These are phyloP conservation scores for Mercenaria mercenaria DNA, from an alignment of 1,140 invertebrate species.

Conservation along the genomic window DNA sequence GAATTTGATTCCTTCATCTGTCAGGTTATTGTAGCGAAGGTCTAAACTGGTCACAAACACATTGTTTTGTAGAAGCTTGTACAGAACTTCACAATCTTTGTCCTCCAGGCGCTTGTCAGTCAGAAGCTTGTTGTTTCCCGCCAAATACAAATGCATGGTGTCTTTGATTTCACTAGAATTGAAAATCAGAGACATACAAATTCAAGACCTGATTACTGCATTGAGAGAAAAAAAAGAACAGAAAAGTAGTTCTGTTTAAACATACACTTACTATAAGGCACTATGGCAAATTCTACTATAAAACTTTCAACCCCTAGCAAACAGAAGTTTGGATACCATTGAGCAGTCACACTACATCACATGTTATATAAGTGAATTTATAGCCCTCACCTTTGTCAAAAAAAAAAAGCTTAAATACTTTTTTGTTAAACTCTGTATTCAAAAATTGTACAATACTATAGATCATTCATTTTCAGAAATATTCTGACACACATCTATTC, in stretches of 20 bases:
- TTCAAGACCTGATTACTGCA: too few relatives aligned
- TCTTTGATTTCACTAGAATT: slow-evolving; percentile 76
- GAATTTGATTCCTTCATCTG: slow-evolving; percentile 80
- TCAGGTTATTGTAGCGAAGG: slow-evolving; percentile 85
- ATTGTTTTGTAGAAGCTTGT: slow-evolving; percentile 81
- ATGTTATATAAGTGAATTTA: too few relatives aligned
- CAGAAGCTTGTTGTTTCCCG: slow-evolving; percentile 84
- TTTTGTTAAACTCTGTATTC: too few relatives aligned
- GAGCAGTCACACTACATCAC: too few relatives aligned
- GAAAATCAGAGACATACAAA: neutral
- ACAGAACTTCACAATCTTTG: slow-evolving; percentile 79
- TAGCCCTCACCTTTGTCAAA: too few relatives aligned
- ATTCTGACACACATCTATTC: too few relatives aligned
- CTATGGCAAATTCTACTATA: neutral
- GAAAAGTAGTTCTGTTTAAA: neutral
- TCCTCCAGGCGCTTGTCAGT: slow-evolving; percentile 81
- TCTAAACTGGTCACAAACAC: slow-evolving; percentile 82
- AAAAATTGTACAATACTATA: too few relatives aligned
- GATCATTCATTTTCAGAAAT: too few relatives aligned
- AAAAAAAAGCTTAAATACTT: too few relatives aligned
- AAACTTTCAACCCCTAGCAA: too few relatives aligned
- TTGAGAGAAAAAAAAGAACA: too few relatives aligned
- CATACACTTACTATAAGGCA: neutral
- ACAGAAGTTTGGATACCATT: too few relatives aligned
- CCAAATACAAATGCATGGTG: slow-evolving; percentile 83